Evolutionary conservation across 2,888 invertebrate species (phyloP).

Genomic region (Pyralis farinalis): DNA sequence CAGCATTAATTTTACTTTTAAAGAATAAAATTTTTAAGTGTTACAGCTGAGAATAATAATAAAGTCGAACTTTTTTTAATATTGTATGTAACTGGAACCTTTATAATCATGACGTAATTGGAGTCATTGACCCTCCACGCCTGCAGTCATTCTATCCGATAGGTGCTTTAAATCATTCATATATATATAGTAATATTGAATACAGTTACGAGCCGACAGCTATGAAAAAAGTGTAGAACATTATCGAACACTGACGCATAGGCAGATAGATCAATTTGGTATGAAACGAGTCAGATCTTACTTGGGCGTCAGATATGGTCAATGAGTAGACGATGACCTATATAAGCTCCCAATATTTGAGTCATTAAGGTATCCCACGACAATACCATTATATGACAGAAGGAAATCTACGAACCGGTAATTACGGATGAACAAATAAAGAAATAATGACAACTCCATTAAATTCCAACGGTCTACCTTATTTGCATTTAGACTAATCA

Average conservation of each 20-base stretch:
- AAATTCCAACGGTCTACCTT: slow-evolving; percentile 34
- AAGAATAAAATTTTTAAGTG: too few relatives aligned
- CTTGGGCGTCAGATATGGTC: neutral
- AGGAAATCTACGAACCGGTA: slow-evolving; percentile 21
- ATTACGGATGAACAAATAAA: slow-evolving; percentile 36
- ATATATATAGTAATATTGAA: neutral
- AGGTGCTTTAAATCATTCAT: slow-evolving; percentile 8
- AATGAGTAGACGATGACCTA: slow-evolving; percentile 8
- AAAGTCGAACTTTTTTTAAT: too few relatives aligned
- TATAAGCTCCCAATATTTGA: slow-evolving; percentile 7
- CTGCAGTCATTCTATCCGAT: slow-evolving; percentile 1
- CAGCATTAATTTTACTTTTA: too few relatives aligned
- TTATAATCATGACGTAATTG: slow-evolving; percentile 20
- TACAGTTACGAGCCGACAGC: slow-evolving; percentile 5
- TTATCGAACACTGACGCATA: neutral
- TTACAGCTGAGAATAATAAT: too few relatives aligned
- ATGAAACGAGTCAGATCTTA: neutral
- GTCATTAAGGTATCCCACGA: slow-evolving; percentile 6
- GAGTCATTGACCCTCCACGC: slow-evolving; percentile 29
- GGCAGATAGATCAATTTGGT: neutral
- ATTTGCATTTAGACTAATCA: slow-evolving; percentile 29
- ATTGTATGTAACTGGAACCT: slow-evolving; percentile 1
- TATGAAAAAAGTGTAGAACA: neutral
- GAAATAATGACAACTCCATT: slow-evolving; percentile 23
- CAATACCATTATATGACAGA: slow-evolving; percentile 2